phyloP scores from a whole-genome alignment of 1,140 invertebrate genomes.

The Dysdera silvatica region DNA sequence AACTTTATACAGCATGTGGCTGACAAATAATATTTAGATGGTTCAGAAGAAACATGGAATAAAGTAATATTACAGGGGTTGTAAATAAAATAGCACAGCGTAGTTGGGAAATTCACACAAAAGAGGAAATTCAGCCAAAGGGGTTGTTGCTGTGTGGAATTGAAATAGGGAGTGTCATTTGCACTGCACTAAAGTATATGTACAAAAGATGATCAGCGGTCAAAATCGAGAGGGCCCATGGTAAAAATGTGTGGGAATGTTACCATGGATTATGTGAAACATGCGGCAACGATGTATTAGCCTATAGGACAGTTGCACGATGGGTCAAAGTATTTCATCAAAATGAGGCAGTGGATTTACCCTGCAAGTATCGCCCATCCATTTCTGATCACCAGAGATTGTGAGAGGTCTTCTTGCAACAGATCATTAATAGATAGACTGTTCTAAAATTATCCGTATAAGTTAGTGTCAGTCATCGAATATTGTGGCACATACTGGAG shows the following conservation, averaged over 20 bases:
- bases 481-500: not conserved
- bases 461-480: not conserved
- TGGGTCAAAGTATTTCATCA: not conserved
- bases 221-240: not conserved
- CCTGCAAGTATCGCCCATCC: not conserved
- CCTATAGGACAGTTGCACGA: not conserved
- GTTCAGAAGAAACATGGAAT: too few relatives aligned
- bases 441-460: not conserved
- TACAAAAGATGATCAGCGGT: not conserved
- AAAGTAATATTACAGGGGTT: too few relatives aligned
- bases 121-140: not conserved
- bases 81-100: constrained; percentile 6
- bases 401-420: not conserved
- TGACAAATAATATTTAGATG: too few relatives aligned
- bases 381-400: not conserved
- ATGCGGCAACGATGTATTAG: not conserved
- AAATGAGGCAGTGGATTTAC: not conserved
- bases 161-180: constrained; percentile 5
- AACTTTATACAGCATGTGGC: too few relatives aligned
- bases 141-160: constrained; percentile 5
- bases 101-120: not conserved
- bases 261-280: not conserved
- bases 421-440: not conserved
- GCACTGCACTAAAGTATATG: constrained; percentile 3
- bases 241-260: not conserved